Conservation (phyloP, 2,113 vertebrate species). For the Tetrao urogallus region DNA sequence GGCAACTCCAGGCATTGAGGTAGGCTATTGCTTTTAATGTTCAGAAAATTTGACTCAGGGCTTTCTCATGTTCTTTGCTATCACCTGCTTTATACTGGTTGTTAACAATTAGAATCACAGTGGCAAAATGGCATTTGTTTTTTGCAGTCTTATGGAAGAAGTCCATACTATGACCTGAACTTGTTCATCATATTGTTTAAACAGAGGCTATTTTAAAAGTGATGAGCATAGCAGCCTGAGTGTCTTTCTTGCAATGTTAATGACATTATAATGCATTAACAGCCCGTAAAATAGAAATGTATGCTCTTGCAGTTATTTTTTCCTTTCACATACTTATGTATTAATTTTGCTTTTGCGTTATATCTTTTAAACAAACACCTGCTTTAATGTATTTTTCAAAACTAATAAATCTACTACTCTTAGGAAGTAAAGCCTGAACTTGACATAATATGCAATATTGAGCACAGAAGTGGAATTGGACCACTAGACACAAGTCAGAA, state of each 20-base stretch:
- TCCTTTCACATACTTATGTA: constrained; percentile 51
- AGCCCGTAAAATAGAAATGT: constrained; percentile 57
- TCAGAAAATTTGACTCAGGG: not conserved
- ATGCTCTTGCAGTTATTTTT: constrained; percentile 67
- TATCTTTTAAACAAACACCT: constrained; percentile 26
- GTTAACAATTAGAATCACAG: not conserved
- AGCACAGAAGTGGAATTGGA: not conserved
- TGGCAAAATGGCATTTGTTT: not conserved
- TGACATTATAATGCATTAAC: constrained; percentile 70
- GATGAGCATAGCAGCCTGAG: constrained; percentile 57
- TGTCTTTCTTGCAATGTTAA: constrained; percentile 61
- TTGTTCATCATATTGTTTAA: constrained; percentile 60
- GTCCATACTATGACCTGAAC: constrained; percentile 19
- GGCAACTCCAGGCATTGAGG: not conserved
- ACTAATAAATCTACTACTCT: not conserved
- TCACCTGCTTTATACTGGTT: not conserved
- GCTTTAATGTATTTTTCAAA: not conserved
- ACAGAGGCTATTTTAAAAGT: constrained; percentile 73
- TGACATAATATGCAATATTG: not conserved
- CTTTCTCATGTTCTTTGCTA: not conserved
- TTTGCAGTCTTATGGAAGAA: not conserved
- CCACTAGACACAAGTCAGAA: not conserved
- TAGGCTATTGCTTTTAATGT: not conserved
- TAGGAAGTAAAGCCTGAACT: not conserved
- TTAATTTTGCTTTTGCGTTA: constrained; percentile 48